These are phyloP conservation scores for Aulostomus chinensis DNA, from an alignment of 2,797 vertebrate genomes.

Conservation along the genomic window DNA sequence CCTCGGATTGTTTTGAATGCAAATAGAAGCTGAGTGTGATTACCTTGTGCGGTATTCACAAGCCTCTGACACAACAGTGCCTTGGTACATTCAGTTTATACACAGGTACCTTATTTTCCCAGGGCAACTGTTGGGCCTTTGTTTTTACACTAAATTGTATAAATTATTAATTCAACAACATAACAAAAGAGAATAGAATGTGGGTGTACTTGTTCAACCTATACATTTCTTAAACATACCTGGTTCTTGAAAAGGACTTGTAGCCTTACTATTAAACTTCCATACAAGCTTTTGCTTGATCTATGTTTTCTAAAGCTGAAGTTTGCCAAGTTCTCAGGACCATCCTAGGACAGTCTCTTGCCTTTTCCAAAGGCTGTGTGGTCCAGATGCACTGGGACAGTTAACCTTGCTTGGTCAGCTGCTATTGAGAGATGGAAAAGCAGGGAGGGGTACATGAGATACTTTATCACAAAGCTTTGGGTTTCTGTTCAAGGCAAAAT, in stretches of 20 bases:
- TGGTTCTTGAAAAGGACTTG: too few species aligned
- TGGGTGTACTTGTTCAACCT: constrained; percentile 1
- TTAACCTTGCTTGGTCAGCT: constrained; percentile 49
- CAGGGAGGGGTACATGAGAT: constrained; percentile 10
- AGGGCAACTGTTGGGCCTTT: too few species aligned
- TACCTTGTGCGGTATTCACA: background rate
- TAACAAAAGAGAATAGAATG: background rate
- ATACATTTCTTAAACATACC: constrained; percentile 1
- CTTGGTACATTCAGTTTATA: too few species aligned
- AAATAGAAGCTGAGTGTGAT: constrained; percentile 15
- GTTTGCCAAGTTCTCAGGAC: too few species aligned
- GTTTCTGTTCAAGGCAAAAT: constrained; percentile 49
- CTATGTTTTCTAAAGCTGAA: too few species aligned
- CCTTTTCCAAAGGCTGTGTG: constrained; percentile 20
- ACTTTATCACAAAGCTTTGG: constrained; percentile 42
- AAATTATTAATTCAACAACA: too few species aligned
- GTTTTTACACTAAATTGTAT: too few species aligned
- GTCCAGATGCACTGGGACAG: constrained; percentile 28
- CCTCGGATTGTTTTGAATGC: constrained; percentile 45
- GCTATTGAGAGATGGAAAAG: constrained; percentile 25
- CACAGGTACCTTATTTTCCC: too few species aligned
- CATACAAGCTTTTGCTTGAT: too few species aligned
- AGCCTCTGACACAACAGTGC: too few species aligned
- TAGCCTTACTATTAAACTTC: too few species aligned
- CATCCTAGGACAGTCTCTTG: constrained; percentile 12